Percentiles rank a stretch among this genome's conserved stretches.
Conservation (phyloP, 2,888 invertebrate genomes). For the Margaritifera margaritifera region DNA sequence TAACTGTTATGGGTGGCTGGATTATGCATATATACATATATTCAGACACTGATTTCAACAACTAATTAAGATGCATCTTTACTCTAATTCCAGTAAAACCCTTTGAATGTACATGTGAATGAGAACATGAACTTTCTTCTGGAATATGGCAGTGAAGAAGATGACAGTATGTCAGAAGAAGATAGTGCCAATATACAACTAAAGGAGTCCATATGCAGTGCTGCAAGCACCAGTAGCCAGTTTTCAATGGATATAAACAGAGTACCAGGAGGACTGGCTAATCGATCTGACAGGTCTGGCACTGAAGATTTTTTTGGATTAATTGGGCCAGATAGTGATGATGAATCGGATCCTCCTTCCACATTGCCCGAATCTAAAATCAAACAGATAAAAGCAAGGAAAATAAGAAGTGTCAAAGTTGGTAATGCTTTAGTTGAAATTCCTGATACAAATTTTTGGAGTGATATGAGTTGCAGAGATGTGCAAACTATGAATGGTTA, state of each 20-base stretch:
- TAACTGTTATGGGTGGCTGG: too few species aligned
- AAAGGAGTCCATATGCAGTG: too few species aligned
- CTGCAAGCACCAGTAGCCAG: too few species aligned
- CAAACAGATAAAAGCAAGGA: constrained; percentile 1
- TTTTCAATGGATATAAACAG: too few species aligned
- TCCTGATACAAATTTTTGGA: constrained; percentile 34
- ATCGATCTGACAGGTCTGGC: too few species aligned
- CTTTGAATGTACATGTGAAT: not conserved
- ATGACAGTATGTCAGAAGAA: constrained; percentile 3
- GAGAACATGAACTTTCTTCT: constrained; percentile 10
- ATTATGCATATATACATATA: too few species aligned
- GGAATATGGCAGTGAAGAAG: constrained; percentile 1
- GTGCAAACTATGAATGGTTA: constrained; percentile 6
- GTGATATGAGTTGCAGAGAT: constrained; percentile 10
- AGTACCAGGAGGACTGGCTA: too few species aligned
- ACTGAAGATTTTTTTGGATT: too few species aligned
- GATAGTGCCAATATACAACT: not conserved
- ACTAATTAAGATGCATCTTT: too few species aligned
- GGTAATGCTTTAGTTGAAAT: constrained; percentile 24
- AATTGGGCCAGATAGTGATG: too few species aligned
- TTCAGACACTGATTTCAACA: too few species aligned
- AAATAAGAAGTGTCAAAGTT: constrained; percentile 6
- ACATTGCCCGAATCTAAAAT: not conserved
- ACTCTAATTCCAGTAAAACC: not conserved
- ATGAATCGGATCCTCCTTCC: too few species aligned